Conservation (phyloP, 1,140 invertebrate species). For the Rhynchophorus ferrugineus region DNA sequence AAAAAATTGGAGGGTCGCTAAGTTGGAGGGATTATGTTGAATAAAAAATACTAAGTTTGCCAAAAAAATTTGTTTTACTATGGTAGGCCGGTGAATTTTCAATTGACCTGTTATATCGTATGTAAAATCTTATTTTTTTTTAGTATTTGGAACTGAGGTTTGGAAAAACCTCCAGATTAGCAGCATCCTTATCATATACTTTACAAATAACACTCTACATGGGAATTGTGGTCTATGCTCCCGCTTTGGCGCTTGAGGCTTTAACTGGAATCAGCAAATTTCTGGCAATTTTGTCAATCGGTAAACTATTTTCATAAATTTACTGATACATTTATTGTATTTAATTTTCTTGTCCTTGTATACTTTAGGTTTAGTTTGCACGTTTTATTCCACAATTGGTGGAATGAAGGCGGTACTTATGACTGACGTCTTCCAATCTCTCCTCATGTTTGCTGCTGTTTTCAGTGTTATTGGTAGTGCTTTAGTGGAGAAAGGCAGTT, state of each 20-base stretch:
- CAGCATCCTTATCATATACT: slow-evolving; percentile 69
- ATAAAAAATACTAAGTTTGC: too few relatives aligned
- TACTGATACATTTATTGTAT: too few relatives aligned
- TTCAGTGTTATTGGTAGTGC: slow-evolving; percentile 70
- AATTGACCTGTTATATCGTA: too few relatives aligned
- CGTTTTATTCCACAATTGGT: slow-evolving; percentile 79
- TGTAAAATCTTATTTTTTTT: too few relatives aligned
- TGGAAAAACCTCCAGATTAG: slow-evolving; percentile 55
- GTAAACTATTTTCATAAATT: too few relatives aligned
- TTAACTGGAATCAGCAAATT: slow-evolving; percentile 70
- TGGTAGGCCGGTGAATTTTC: too few relatives aligned
- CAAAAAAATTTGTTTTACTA: too few relatives aligned
- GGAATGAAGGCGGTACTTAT: slow-evolving; percentile 86
- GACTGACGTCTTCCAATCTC: slow-evolving; percentile 76
- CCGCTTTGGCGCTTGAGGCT: slow-evolving; percentile 80
- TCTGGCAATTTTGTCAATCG: slow-evolving; percentile 71
- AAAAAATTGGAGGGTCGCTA: too few relatives aligned
- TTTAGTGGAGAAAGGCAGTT: slow-evolving; percentile 52
- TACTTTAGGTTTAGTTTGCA: slow-evolving; percentile 56
- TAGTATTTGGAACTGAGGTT: slow-evolving; percentile 80
- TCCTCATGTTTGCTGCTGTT: slow-evolving; percentile 69
- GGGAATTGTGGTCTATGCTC: slow-evolving; percentile 88
- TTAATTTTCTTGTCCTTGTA: background rate
- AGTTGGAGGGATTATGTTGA: too few relatives aligned
- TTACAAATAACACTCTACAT: slow-evolving; percentile 85